Percentiles rank a stretch among this genome's conserved stretches.
phyloP scores from a whole-genome alignment of 92 coral and sea anemone species.

The Micromussa lordhowensis region DNA sequence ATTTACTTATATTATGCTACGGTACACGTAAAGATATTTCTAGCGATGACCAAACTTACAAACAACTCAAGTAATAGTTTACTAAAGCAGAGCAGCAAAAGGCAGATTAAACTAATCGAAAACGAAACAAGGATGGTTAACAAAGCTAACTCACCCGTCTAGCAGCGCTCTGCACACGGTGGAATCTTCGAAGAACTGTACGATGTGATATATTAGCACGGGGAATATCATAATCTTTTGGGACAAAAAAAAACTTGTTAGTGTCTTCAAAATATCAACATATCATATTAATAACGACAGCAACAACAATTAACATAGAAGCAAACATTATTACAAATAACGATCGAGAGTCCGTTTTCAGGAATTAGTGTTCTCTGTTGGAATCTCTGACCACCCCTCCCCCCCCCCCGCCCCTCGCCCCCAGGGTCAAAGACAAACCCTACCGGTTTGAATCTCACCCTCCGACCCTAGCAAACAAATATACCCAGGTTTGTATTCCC shows the following conservation, averaged over 20 bases:
- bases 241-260: background rate
- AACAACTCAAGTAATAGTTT: too few species aligned
- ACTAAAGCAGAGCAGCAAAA: too few species aligned
- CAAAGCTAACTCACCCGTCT: slow-evolving; percentile 69
- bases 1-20: too few species aligned
- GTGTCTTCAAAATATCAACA: background rate
- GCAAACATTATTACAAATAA: too few species aligned
- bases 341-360: too few species aligned
- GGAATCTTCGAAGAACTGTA: slow-evolving; percentile 86
- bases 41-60: too few species aligned
- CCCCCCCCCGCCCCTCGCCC: too few species aligned
- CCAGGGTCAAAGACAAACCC: background rate
- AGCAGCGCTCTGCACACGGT: slow-evolving; percentile 81
- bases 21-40: too few species aligned
- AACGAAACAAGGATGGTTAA: too few species aligned
- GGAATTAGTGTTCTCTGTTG: too few species aligned
- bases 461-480: background rate
- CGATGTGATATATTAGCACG: slow-evolving; percentile 83
- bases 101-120: too few species aligned
- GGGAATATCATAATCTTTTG: slow-evolving; percentile 86
- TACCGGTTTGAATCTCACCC: background rate
- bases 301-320: background rate
- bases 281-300: background rate
- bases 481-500: background rate
- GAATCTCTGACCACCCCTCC: too few species aligned